Percentiles rank a stretch among this genome's conserved stretches.
Conservation (phyloP, 2,888 invertebrate genomes). For the Agonopterix arenella region DNA sequence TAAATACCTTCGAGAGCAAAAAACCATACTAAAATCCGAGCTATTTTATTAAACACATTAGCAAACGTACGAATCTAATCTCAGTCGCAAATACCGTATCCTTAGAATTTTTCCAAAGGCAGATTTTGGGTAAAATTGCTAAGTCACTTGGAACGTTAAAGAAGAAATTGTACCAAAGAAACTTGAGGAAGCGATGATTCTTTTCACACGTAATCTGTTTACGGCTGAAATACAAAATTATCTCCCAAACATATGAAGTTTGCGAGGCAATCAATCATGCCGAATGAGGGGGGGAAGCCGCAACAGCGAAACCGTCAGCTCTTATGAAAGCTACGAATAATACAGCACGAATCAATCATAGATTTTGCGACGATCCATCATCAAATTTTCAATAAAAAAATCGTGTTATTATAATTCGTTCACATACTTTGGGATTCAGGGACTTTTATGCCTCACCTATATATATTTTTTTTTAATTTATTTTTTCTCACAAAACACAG, state of each 20-base stretch:
- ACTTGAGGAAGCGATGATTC: conserved; percentile 52
- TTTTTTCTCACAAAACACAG: too few relatives aligned
- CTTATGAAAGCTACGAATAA: conserved; percentile 70
- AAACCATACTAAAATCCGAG: too few relatives aligned
- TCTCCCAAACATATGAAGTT: conserved; percentile 75
- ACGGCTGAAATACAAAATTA: conserved; percentile 75
- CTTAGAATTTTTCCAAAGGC: conserved; percentile 32
- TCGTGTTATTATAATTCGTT: conserved; percentile 34
- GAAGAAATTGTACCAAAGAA: conserved; percentile 36
- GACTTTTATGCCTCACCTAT: conserved; percentile 15
- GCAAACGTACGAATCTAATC: background rate
- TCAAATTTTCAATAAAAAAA: conserved; percentile 64
- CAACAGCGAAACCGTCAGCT: conserved; percentile 58
- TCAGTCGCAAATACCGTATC: too few relatives aligned
- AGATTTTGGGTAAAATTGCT: conserved; percentile 31
- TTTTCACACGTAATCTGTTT: conserved; percentile 73
- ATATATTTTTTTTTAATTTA: too few relatives aligned
- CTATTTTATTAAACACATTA: too few relatives aligned
- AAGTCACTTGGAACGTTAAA: conserved; percentile 45
- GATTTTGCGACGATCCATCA: conserved; percentile 73
- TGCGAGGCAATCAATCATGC: conserved; percentile 68
- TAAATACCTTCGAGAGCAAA: too few relatives aligned
- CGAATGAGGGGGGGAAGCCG: conserved; percentile 61
- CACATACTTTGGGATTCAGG: conserved; percentile 18
- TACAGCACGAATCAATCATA: conserved; percentile 75